These are phyloP conservation scores for Alviniconcha marisindica DNA, from an alignment of 1,140 invertebrate species.

Conservation along the genomic window DNA sequence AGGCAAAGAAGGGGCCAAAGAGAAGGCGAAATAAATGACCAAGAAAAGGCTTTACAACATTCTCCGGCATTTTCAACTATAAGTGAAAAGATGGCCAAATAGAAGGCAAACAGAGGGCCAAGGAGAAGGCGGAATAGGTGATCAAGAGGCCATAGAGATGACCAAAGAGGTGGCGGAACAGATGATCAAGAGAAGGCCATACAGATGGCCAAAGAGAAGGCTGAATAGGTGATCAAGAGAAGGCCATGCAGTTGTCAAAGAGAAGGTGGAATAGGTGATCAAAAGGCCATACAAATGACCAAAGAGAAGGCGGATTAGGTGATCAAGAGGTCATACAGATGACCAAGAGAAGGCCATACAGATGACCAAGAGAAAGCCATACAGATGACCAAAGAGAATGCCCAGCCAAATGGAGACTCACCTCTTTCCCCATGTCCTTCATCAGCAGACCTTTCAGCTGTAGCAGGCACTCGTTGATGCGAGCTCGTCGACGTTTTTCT, in stretches of 20 bases:
- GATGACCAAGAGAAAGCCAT: background rate
- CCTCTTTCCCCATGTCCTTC: conserved; percentile 51
- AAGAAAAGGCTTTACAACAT: too few species aligned
- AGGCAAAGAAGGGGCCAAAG: too few species aligned
- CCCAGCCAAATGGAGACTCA: conserved; percentile 38
- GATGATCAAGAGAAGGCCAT: background rate
- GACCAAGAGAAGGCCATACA: background rate
- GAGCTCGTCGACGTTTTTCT: conserved; percentile 89
- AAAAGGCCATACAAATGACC: too few species aligned
- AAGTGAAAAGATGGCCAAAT: too few species aligned
- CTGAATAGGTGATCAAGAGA: too few species aligned
- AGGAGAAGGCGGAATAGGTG: too few species aligned
- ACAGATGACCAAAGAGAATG: background rate
- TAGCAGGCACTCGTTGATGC: conserved; percentile 91
- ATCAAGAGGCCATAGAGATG: too few species aligned
- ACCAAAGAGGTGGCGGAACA: background rate
- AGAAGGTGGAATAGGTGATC: too few species aligned
- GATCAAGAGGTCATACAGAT: background rate
- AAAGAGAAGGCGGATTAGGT: background rate
- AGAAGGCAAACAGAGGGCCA: too few species aligned
- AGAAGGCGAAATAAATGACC: too few species aligned
- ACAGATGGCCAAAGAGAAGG: background rate
- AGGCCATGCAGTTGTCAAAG: too few species aligned
- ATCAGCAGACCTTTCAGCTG: conserved; percentile 88
- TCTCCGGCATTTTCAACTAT: too few species aligned